phyloP scores from a whole-genome alignment of 1,140 invertebrate genomes.

The Drosophila cardini region DNA sequence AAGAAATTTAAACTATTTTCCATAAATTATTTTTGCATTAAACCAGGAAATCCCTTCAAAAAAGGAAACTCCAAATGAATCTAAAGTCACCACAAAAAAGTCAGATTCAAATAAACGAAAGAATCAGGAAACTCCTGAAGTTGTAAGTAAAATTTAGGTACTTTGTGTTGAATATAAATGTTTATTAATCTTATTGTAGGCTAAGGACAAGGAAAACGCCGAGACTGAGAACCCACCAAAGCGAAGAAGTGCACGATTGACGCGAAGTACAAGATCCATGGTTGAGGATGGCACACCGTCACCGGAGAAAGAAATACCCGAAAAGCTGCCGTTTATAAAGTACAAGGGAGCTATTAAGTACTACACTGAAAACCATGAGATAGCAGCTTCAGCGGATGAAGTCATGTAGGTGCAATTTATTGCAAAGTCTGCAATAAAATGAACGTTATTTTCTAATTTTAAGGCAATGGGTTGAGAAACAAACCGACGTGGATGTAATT shows the following conservation, averaged over 20 bases:
- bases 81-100: slow-evolving; percentile 7
- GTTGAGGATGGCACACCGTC: slow-evolving; percentile 60
- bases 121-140: slow-evolving; percentile 55
- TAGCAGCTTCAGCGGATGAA: slow-evolving; percentile 85
- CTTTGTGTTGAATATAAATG: background rate
- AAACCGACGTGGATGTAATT: slow-evolving; percentile 72
- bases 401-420: slow-evolving; percentile 85
- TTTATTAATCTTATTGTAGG: slow-evolving; percentile 21
- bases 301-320: slow-evolving; percentile 55
- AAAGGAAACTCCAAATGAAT: slow-evolving; percentile 33
- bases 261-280: slow-evolving; percentile 74
- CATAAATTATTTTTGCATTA: background rate
- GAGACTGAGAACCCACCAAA: slow-evolving; percentile 76
- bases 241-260: slow-evolving; percentile 66
- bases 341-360: slow-evolving; percentile 86
- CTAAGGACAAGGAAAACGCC: slow-evolving; percentile 34
- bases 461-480: slow-evolving; percentile 85
- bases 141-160: slow-evolving; percentile 30
- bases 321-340: slow-evolving; percentile 83
- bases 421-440: background rate
- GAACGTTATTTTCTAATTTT: background rate
- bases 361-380: slow-evolving; percentile 85
- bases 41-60: slow-evolving; percentile 32
- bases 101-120: slow-evolving; percentile 46
- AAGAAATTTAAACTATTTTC: background rate